phyloP scores from a whole-genome alignment of 2,888 invertebrate genomes.

The Disparrhopalites patrizii region DNA sequence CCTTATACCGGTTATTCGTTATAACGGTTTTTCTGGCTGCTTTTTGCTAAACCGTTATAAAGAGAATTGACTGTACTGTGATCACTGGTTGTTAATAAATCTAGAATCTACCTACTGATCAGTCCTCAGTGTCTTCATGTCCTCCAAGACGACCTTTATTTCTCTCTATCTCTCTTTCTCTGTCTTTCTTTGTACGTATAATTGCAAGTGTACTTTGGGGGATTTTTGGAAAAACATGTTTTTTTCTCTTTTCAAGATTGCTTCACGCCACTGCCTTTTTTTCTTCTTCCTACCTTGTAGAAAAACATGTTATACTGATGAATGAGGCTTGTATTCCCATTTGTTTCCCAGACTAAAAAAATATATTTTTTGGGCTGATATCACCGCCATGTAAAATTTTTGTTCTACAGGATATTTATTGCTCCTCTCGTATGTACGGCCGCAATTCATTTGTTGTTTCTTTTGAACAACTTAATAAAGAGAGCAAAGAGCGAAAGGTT shows the following conservation, averaged over 20 bases:
- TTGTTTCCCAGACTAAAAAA: not conserved
- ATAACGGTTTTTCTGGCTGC: too few species aligned
- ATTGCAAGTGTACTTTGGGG: not conserved
- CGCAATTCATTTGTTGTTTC: too few species aligned
- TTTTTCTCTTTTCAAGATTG: too few species aligned
- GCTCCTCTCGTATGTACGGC: not conserved
- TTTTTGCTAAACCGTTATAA: too few species aligned
- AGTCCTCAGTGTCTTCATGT: not conserved
- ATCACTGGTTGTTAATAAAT: not conserved
- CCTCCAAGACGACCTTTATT: not conserved
- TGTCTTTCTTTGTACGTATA: not conserved
- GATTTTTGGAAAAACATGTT: too few species aligned
- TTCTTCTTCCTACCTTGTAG: not conserved
- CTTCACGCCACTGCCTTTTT: not conserved
- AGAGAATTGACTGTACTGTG: too few species aligned
- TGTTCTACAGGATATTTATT: slow-evolving; percentile 4
- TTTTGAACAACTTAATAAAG: too few species aligned
- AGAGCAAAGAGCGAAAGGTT: too few species aligned
- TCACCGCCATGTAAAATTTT: slow-evolving; percentile 8
- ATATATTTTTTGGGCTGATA: not conserved
- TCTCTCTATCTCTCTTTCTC: slow-evolving; percentile 2
- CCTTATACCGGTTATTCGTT: too few species aligned
- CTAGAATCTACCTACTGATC: not conserved
- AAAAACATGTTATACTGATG: slow-evolving; percentile 3
- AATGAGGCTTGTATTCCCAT: slow-evolving; percentile 1